Percentiles rank a stretch among this genome's conserved stretches.
Conservation (phyloP, 1,140 invertebrate genomes). For the Chironomus tepperi region DNA sequence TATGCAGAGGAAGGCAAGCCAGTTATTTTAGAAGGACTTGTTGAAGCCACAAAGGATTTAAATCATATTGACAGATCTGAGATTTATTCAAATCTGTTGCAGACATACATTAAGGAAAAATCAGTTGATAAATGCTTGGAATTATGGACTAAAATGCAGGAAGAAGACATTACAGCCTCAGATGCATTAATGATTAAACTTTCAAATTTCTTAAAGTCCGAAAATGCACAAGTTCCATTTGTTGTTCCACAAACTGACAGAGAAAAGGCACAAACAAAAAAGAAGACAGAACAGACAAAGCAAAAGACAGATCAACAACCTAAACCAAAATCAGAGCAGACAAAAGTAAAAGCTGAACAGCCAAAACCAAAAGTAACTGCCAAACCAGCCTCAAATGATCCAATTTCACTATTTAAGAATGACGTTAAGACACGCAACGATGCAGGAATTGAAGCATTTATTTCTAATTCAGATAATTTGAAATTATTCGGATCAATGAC, state of each 20-base stretch:
- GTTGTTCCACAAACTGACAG: constrained; percentile 42
- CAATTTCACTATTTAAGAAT: constrained; percentile 25
- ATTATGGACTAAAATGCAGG: constrained; percentile 71
- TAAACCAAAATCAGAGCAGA: no score
- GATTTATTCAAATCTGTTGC: constrained; percentile 62
- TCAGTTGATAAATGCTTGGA: constrained; percentile 62
- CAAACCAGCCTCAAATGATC: constrained; percentile 26
- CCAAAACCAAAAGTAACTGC: constrained; percentile 24
- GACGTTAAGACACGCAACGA: neutral
- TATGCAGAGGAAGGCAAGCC: constrained; percentile 53
- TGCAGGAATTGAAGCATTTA: neutral
- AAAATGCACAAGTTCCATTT: constrained; percentile 60
- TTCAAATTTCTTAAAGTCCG: constrained; percentile 52
- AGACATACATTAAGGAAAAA: constrained; percentile 56
- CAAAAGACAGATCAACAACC: no score
- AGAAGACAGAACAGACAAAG: no score
- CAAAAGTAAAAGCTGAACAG: constrained; percentile 25
- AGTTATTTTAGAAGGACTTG: constrained; percentile 58
- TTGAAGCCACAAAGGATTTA: constrained; percentile 64
- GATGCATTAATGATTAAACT: constrained; percentile 57
- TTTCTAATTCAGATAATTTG: neutral
- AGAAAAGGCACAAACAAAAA: no score
- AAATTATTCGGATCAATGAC: neutral
- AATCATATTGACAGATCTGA: constrained; percentile 62
- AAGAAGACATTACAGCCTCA: constrained; percentile 62